Evolutionary conservation across 2,113 vertebrate genomes (phyloP).

Genomic region (Entelurus aequoreus): DNA sequence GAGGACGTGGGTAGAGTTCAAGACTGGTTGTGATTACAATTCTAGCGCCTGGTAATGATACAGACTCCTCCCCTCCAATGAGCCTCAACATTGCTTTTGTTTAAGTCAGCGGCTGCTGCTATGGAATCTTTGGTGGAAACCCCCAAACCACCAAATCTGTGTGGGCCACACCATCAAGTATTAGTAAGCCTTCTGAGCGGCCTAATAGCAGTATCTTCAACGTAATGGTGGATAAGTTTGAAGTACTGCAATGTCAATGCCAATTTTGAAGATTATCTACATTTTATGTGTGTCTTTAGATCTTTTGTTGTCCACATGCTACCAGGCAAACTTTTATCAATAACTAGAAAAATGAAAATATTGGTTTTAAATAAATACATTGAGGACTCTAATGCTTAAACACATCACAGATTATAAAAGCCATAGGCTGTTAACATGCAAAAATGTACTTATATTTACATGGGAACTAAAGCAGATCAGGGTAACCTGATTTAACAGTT

Average conservation of each 20-base stretch:
- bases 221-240: constrained; percentile 5
- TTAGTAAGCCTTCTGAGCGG: constrained; percentile 20
- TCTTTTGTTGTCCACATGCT: background rate
- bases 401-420: too few relatives aligned
- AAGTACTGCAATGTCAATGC: background rate
- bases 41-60: constrained; percentile 35
- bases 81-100: constrained; percentile 35
- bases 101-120: constrained; percentile 25
- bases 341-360: too few relatives aligned
- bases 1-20: constrained; percentile 9
- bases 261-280: background rate
- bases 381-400: too few relatives aligned
- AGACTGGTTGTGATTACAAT: constrained; percentile 58
- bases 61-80: constrained; percentile 30
- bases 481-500: too few relatives aligned
- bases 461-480: too few relatives aligned
- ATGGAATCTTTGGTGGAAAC: constrained; percentile 61
- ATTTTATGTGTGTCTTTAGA: background rate
- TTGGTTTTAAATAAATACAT: too few relatives aligned
- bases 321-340: too few relatives aligned
- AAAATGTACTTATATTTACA: too few relatives aligned
- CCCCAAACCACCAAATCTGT: constrained; percentile 58
- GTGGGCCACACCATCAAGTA: constrained; percentile 49
- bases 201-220: constrained; percentile 20
- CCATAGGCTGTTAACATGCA: too few relatives aligned